Conservation (phyloP, 2,797 vertebrate species). For the Myripristis murdjan region DNA sequence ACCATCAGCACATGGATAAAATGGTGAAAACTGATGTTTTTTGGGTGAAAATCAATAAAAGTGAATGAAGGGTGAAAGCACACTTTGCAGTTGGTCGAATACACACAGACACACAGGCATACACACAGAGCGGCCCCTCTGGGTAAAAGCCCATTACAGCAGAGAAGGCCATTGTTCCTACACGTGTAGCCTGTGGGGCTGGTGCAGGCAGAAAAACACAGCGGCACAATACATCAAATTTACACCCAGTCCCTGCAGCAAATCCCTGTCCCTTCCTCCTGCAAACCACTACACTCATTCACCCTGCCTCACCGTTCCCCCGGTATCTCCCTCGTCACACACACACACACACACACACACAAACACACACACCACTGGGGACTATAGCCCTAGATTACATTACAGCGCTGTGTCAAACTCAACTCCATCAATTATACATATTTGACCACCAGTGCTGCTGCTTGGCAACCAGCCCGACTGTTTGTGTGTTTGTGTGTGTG, state of each 20-base stretch:
- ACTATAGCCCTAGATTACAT: constrained; percentile 74
- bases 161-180: constrained; percentile 61
- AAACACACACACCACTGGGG: constrained; percentile 35
- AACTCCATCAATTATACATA: constrained; percentile 81
- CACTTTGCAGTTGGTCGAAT: constrained; percentile 23
- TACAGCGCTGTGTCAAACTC: constrained; percentile 74
- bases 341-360: constrained; percentile 15
- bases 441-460: constrained; percentile 66
- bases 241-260: constrained; percentile 56
- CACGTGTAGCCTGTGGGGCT: constrained; percentile 59
- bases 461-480: constrained; percentile 53
- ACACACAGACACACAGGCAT: constrained; percentile 14
- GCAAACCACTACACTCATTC: constrained; percentile 15
- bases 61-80: not conserved
- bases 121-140: constrained; percentile 41
- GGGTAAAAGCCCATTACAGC: constrained; percentile 63
- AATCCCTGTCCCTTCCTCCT: constrained; percentile 38
- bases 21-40: not conserved
- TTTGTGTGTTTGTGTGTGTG: constrained; percentile 38
- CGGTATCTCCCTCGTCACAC: not conserved
- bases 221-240: constrained; percentile 70
- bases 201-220: constrained; percentile 58
- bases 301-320: not conserved
- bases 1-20: not conserved
- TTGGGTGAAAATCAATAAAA: constrained; percentile 9